Conservation (phyloP, 2,888 invertebrate genomes). For the Apotomis turbidana region DNA sequence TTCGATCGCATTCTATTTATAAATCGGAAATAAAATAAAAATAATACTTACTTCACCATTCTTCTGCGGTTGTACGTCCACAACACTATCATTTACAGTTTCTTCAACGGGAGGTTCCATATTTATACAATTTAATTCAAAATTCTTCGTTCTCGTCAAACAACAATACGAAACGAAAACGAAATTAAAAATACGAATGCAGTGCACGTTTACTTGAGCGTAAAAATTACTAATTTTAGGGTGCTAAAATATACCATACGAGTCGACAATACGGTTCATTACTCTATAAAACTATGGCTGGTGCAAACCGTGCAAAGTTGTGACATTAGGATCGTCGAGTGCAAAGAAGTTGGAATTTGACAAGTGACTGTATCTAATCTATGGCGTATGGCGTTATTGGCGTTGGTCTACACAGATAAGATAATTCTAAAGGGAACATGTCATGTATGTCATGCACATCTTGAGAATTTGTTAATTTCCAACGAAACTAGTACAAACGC, state of each 20-base stretch:
- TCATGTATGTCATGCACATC: background rate
- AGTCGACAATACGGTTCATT: accelerated
- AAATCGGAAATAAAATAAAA: constrained; percentile 54
- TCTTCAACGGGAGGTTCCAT: constrained; percentile 73
- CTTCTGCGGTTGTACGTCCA: constrained; percentile 56
- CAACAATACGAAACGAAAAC: constrained; percentile 47
- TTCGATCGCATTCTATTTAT: constrained; percentile 76
- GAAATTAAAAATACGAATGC: constrained; percentile 29
- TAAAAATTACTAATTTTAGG: background rate
- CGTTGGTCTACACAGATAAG: constrained; percentile 10
- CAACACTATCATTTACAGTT: constrained; percentile 60
- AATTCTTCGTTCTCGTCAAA: constrained; percentile 27
- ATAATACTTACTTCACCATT: constrained; percentile 61
- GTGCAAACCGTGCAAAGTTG: background rate
- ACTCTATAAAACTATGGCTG: background rate
- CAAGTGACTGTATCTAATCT: constrained; percentile 23
- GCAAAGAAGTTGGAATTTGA: background rate
- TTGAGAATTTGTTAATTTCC: background rate
- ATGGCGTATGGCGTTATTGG: background rate
- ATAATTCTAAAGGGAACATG: background rate
- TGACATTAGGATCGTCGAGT: background rate
- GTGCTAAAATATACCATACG: background rate
- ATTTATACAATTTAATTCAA: constrained; percentile 43
- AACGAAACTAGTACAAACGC: too few relatives aligned
- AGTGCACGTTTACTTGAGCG: constrained; percentile 19